phyloP scores from a whole-genome alignment of 2,888 invertebrate species.

The Kryphioiulus occultus region DNA sequence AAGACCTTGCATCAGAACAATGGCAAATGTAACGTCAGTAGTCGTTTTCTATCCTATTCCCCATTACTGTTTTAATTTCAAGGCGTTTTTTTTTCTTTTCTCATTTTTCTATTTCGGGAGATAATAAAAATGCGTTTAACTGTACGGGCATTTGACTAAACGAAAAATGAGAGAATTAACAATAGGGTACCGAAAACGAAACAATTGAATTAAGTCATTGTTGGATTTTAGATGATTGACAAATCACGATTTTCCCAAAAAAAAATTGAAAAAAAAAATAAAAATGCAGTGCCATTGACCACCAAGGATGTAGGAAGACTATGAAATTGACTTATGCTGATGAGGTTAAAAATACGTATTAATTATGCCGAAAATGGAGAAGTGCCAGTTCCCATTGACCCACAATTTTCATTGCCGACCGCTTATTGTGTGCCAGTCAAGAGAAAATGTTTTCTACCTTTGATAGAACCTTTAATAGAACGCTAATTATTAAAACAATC shows the following conservation, averaged over 20 bases:
- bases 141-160: neutral
- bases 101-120: neutral
- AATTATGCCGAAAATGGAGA: neutral
- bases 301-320: slow-evolving; percentile 26
- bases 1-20: too few species aligned
- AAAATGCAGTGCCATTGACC: neutral
- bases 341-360: neutral
- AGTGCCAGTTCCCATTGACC: neutral
- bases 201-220: slow-evolving; percentile 40
- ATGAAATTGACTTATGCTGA: neutral
- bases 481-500: slow-evolving; percentile 10
- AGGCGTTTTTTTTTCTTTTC: neutral
- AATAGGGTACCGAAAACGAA: neutral
- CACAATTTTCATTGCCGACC: slow-evolving; percentile 28
- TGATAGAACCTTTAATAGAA: too few species aligned
- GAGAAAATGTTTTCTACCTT: neutral
- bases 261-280: neutral
- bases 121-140: neutral
- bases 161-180: neutral
- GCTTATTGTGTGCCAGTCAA: slow-evolving; percentile 27
- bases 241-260: neutral
- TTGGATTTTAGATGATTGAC: slow-evolving; percentile 9
- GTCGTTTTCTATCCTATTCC: neutral
- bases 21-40: neutral
- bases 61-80: neutral